These are phyloP conservation scores for Bursaphelenchus mucronatus DNA, from an alignment of 1,140 invertebrate species.

Conservation along the genomic window DNA sequence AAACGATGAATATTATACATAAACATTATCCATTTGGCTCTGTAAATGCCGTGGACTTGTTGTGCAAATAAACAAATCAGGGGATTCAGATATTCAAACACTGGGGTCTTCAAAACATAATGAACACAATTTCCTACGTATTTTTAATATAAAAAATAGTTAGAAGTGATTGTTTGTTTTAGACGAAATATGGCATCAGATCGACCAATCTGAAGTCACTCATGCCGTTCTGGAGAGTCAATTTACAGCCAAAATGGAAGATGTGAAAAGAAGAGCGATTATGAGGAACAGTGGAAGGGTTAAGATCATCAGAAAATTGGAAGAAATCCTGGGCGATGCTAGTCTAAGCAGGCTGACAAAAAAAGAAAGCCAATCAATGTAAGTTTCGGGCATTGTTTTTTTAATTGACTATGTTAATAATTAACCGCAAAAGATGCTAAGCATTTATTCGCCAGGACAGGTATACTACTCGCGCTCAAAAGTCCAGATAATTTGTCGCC, in stretches of 20 bases:
- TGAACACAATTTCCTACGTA: neutral
- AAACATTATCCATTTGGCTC: too few relatives aligned
- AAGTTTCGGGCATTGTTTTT: slow-evolving; percentile 13
- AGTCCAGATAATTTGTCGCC: too few relatives aligned
- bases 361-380: neutral
- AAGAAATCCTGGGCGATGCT: slow-evolving; percentile 36
- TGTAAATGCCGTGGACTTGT: too few relatives aligned
- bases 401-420: neutral
- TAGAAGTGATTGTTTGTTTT: slow-evolving; percentile 4
- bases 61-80: too few relatives aligned
- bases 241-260: slow-evolving; percentile 45
- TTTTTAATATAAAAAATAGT: neutral
- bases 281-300: slow-evolving; percentile 49
- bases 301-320: slow-evolving; percentile 36
- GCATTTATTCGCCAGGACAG: too few relatives aligned
- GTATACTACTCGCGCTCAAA: too few relatives aligned
- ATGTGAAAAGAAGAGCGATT: slow-evolving; percentile 46
- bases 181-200: slow-evolving; percentile 51
- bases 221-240: slow-evolving; percentile 40
- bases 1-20: too few relatives aligned
- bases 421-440: too few relatives aligned
- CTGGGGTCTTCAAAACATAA: too few relatives aligned
- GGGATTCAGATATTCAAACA: too few relatives aligned
- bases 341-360: neutral
- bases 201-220: slow-evolving; percentile 43